Conservation (phyloP, 2,888 invertebrate species). For the Ferdinandea cuprea region DNA sequence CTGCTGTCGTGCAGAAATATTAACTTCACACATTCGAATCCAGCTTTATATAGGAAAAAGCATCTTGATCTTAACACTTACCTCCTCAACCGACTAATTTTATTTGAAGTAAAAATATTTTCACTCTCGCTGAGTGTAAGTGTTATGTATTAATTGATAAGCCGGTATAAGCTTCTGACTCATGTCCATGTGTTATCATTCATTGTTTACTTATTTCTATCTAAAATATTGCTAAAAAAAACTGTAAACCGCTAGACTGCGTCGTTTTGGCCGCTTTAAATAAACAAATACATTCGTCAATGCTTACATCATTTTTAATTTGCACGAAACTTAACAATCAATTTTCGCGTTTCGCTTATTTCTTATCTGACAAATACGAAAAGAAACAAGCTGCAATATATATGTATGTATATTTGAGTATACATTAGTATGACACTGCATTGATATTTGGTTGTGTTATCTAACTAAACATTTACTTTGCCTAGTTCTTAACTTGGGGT, state of each 20-base stretch:
- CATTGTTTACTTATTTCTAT: conserved; percentile 20
- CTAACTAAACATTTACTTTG: conserved; percentile 30
- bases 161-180: conserved; percentile 30
- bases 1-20: too few relatives aligned
- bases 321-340: conserved; percentile 32
- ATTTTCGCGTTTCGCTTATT: conserved; percentile 21
- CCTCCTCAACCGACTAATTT: conserved; percentile 28
- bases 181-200: conserved; percentile 9
- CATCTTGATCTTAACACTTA: conserved; percentile 25
- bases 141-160: conserved; percentile 60
- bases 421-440: conserved; percentile 13
- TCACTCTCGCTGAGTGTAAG: conserved; percentile 6
- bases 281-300: conserved; percentile 10
- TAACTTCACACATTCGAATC: too few relatives aligned
- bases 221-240: neutral
- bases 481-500: conserved; percentile 8
- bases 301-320: conserved; percentile 52
- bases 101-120: conserved; percentile 22
- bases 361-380: conserved; percentile 48
- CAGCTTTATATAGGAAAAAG: too few relatives aligned
- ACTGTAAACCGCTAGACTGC: conserved; percentile 10
- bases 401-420: conserved; percentile 7
- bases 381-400: neutral
- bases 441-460: conserved; percentile 27
- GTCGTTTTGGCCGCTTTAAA: neutral